phyloP scores from a whole-genome alignment of 2,888 invertebrate genomes.

The Dolichomitus sp. region DNA sequence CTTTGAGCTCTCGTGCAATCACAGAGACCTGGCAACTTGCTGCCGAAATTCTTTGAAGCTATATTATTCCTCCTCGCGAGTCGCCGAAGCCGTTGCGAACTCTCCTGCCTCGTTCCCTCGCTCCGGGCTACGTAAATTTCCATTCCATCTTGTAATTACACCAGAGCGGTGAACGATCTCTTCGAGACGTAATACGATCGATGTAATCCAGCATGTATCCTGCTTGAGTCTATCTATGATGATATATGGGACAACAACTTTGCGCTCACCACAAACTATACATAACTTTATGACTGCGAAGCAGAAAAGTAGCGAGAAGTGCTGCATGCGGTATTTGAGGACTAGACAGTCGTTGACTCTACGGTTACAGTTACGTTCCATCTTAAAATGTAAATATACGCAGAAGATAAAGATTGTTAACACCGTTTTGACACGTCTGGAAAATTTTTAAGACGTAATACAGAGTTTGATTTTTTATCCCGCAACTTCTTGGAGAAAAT shows the following conservation, averaged over 20 bases:
- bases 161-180: slow-evolving; percentile 38
- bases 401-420: not conserved
- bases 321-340: not conserved
- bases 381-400: not conserved
- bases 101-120: slow-evolving; percentile 24
- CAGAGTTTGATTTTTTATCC: no score
- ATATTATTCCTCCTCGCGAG: slow-evolving; percentile 26
- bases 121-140: slow-evolving; percentile 48
- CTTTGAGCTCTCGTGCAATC: slow-evolving; percentile 12
- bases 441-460: not conserved
- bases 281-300: not conserved
- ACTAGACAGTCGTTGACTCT: not conserved
- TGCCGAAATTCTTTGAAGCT: slow-evolving; percentile 54
- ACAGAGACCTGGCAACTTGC: not conserved
- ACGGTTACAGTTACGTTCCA: not conserved
- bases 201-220: slow-evolving; percentile 25
- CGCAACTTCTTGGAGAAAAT: no score
- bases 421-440: not conserved
- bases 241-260: slow-evolving; percentile 9
- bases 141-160: slow-evolving; percentile 45
- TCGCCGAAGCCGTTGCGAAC: slow-evolving; percentile 6
- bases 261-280: not conserved
- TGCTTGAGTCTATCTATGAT: not conserved
- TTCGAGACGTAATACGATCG: slow-evolving; percentile 19
- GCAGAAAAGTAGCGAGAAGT: not conserved